Evolutionary conservation across 1,140 invertebrate species (phyloP).

Genomic region (Drosophila saltans): DNA sequence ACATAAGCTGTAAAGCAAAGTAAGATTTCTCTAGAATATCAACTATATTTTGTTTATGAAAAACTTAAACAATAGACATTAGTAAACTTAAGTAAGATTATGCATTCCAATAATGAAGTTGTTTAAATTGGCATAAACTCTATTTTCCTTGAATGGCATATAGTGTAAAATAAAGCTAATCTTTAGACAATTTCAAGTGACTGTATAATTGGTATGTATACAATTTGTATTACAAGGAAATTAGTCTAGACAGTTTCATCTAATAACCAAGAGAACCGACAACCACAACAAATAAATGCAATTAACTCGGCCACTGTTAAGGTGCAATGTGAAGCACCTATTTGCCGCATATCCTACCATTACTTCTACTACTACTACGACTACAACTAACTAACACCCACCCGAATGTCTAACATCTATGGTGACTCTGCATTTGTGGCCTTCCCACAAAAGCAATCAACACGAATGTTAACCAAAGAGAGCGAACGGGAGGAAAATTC

Average conservation of each 20-base stretch:
- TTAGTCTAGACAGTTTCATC: constrained; percentile 65
- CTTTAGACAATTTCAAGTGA: not conserved
- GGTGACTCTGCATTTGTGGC: constrained; percentile 11
- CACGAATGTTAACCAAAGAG: constrained; percentile 27
- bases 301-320: constrained; percentile 43
- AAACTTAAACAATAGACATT: too few species aligned
- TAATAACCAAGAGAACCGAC: not conserved
- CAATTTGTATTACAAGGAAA: constrained; percentile 54
- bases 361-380: too few species aligned
- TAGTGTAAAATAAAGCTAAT: not conserved
- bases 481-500: constrained; percentile 38
- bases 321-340: not conserved
- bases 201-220: not conserved
- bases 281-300: constrained; percentile 31
- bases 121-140: too few species aligned
- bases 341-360: too few species aligned
- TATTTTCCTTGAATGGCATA: too few species aligned
- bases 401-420: not conserved
- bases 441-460: constrained; percentile 51
- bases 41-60: too few species aligned
- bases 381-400: not conserved
- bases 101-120: not conserved
- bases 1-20: too few species aligned
- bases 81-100: not conserved
- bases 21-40: too few species aligned